Conservation (phyloP, 2,888 invertebrate genomes). For the Biston betularia region DNA sequence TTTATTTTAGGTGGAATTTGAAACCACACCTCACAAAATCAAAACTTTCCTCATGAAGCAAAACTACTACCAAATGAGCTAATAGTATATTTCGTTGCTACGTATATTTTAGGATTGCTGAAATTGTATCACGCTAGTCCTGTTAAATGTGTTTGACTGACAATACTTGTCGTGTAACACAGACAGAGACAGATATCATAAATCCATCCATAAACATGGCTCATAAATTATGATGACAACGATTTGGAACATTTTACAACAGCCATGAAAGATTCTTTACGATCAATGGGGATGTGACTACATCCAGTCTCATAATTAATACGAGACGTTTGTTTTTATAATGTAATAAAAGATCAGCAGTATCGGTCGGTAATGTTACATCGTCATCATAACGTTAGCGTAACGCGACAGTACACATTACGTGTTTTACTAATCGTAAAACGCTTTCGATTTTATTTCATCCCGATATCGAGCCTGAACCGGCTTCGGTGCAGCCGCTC, state of each 20-base stretch:
- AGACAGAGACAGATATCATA: slow-evolving; percentile 73
- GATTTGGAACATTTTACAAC: slow-evolving; percentile 85
- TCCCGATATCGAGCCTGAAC: slow-evolving; percentile 51
- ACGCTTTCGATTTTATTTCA: slow-evolving; percentile 65
- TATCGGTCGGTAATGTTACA: slow-evolving; percentile 70
- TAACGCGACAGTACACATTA: slow-evolving; percentile 56
- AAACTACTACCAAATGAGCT: no score
- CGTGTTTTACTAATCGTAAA: slow-evolving; percentile 71
- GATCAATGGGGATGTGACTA: slow-evolving; percentile 80
- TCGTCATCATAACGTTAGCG: slow-evolving; percentile 61
- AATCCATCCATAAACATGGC: slow-evolving; percentile 83
- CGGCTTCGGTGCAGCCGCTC: slow-evolving; percentile 45
- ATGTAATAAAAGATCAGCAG: slow-evolving; percentile 80
- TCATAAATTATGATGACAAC: slow-evolving; percentile 85
- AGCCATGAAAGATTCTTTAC: slow-evolving; percentile 82
- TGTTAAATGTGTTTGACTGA: slow-evolving; percentile 16
- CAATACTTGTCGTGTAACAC: slow-evolving; percentile 45
- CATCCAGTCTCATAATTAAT: slow-evolving; percentile 81
- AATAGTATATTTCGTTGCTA: neutral
- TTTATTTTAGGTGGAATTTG: no score
- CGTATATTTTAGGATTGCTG: neutral
- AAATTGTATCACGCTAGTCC: neutral
- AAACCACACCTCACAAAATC: no score
- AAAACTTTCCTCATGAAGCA: no score
- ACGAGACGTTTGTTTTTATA: slow-evolving; percentile 84